Evolutionary conservation across 2,113 vertebrate species (phyloP).

Genomic region (Pagrus major): DNA sequence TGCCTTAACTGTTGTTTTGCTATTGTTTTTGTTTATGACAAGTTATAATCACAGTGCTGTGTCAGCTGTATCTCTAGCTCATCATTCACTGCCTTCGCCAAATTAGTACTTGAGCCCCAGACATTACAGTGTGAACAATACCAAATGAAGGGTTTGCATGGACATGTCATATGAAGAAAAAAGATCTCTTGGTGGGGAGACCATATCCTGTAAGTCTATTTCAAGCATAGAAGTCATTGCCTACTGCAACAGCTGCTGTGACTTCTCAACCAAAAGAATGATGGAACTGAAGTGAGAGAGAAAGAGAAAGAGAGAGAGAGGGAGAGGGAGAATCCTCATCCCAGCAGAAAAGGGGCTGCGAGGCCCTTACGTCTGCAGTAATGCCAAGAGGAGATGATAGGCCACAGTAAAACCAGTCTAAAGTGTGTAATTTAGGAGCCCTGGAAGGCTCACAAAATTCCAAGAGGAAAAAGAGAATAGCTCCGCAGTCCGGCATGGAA

Average conservation of each 20-base stretch:
- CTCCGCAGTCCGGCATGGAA: constrained; percentile 66
- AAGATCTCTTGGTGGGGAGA: constrained; percentile 46
- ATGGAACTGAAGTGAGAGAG: constrained; percentile 34
- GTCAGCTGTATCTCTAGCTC: constrained; percentile 7
- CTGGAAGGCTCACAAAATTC: constrained; percentile 66
- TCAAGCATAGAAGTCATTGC: constrained; percentile 37
- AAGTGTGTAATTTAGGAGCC: constrained; percentile 78
- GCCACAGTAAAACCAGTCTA: constrained; percentile 77
- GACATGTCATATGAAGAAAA: constrained; percentile 52
- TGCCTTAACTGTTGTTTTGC: constrained; percentile 50
- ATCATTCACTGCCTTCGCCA: constrained; percentile 42
- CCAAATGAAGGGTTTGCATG: constrained; percentile 49
- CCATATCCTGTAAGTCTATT: constrained; percentile 69
- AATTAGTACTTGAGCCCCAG: constrained; percentile 37
- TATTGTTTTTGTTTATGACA: constrained; percentile 48
- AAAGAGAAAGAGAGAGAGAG: constrained; percentile 39
- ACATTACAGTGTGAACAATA: constrained; percentile 48
- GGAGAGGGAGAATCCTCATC: constrained; percentile 54
- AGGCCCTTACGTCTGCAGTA: constrained; percentile 67
- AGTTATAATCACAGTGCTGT: constrained; percentile 38
- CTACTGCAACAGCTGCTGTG: constrained; percentile 75
- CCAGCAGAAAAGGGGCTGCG: constrained; percentile 21
- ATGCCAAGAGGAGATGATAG: constrained; percentile 80
- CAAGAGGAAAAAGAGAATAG: constrained; percentile 70
- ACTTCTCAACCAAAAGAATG: constrained; percentile 68